A percentile compares a stretch with the other conserved stretches of the same genome.
Conservation (phyloP, 2,888 invertebrate species). For the Ichneumon xanthorius region DNA sequence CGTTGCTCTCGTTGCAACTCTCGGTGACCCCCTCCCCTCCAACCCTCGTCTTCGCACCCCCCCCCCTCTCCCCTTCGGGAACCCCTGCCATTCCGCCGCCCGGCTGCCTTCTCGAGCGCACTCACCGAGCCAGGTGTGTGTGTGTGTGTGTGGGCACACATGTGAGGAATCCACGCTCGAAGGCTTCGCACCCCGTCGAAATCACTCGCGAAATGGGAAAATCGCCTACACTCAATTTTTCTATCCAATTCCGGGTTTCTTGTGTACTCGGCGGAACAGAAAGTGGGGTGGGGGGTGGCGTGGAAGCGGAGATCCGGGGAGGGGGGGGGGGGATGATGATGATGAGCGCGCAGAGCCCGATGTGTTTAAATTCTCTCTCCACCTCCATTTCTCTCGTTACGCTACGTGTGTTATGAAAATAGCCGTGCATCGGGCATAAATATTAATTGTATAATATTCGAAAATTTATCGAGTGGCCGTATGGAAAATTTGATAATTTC, state of each 20-base stretch:
- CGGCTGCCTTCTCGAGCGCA: slow-evolving; percentile 9
- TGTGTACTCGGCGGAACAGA: slow-evolving; percentile 48
- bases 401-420: background rate
- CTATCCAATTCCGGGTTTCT: slow-evolving; percentile 49
- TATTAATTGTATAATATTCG: slow-evolving; percentile 3
- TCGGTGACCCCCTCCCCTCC: slow-evolving; percentile 7
- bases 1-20: slow-evolving; percentile 31
- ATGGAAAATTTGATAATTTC: slow-evolving; percentile 11
- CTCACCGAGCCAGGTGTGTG: background rate
- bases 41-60: background rate
- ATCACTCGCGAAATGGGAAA: slow-evolving; percentile 65
- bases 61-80: background rate
- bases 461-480: background rate
- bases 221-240: slow-evolving; percentile 64
- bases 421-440: slow-evolving; percentile 1
- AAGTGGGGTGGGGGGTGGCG: slow-evolving; percentile 2
- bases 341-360: background rate
- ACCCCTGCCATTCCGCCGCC: background rate
- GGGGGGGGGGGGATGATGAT: background rate
- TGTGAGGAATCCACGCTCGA: slow-evolving; percentile 33
- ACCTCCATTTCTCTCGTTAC: background rate
- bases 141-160: background rate
- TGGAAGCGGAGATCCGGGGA: background rate
- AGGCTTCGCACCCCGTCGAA: slow-evolving; percentile 37
- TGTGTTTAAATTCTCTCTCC: background rate